These are phyloP conservation scores for Eospalax fontanierii DNA, from an alignment of 2,797 vertebrate species.

Conservation along the genomic window DNA sequence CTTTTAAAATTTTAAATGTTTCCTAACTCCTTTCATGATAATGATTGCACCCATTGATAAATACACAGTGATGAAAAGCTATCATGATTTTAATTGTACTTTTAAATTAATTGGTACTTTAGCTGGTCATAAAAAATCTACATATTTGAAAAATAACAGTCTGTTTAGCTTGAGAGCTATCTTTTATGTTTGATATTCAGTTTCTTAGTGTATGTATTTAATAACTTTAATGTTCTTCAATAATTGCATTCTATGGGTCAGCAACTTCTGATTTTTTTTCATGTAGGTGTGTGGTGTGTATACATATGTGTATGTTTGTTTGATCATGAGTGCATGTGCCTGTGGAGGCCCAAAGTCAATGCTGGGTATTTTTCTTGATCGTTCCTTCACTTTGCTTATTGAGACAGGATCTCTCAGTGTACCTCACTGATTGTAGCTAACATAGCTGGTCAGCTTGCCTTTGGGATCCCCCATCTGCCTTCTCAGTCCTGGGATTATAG, in stretches of 20 bases:
- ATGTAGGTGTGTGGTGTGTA: neutral
- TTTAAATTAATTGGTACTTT: constrained; percentile 71
- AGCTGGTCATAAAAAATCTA: constrained; percentile 49
- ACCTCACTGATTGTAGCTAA: neutral
- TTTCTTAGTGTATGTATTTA: constrained; percentile 17
- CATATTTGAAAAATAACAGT: constrained; percentile 59
- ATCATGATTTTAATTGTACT: constrained; percentile 37
- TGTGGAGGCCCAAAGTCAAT: neutral
- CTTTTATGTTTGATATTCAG: constrained; percentile 53
- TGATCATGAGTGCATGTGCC: neutral
- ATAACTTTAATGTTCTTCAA: neutral
- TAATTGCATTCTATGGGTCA: neutral
- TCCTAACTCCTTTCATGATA: constrained; percentile 33
- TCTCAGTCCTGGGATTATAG: too few species aligned
- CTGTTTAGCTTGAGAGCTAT: constrained; percentile 41
- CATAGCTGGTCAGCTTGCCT: neutral
- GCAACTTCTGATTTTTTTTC: neutral
- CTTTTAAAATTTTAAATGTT: constrained; percentile 58
- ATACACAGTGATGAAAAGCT: constrained; percentile 26
- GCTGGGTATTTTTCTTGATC: neutral
- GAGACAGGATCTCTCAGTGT: neutral
- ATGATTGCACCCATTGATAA: constrained; percentile 34
- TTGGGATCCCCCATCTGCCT: neutral
- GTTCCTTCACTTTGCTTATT: neutral
- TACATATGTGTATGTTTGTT: neutral